Conservation (phyloP, 37 sponge, comb jelly and placozoan genomes). For the Petrosia ficiformis region DNA sequence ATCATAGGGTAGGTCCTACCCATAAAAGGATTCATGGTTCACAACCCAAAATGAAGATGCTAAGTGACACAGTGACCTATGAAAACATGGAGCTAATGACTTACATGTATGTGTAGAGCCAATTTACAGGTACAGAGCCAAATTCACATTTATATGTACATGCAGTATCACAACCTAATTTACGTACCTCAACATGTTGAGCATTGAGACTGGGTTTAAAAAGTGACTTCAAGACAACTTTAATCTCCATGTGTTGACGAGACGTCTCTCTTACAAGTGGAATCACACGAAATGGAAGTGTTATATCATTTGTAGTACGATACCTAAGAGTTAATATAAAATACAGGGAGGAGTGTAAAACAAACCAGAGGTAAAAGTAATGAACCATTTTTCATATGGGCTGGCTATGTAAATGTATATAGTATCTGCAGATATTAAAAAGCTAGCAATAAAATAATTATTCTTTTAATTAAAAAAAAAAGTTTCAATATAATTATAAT, state of each 20-base stretch:
- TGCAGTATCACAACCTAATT: no score
- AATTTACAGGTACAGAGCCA: no score
- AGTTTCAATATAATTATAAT: no score
- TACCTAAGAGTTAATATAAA: no score
- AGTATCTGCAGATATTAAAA: neutral
- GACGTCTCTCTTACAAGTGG: constrained; percentile 86
- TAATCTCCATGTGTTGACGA: constrained; percentile 90
- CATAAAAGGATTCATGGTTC: no score
- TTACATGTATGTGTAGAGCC: no score
- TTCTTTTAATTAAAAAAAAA: no score
- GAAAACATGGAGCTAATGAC: no score
- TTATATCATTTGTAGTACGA: constrained; percentile 94
- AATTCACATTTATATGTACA: constrained; percentile 8
- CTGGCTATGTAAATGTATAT: neutral
- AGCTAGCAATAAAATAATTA: neutral
- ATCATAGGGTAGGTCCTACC: no score
- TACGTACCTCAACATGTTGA: constrained; percentile 94
- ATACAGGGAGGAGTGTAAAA: neutral
- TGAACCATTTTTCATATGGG: no score
- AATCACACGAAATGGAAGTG: constrained; percentile 88
- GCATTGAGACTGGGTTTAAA: constrained; percentile 69
- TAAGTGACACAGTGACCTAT: no score
- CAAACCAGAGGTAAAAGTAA: neutral
- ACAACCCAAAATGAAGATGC: no score
- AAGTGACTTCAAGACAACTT: constrained; percentile 85